These are phyloP conservation scores for Schizopygopsis pylzovi DNA, from an alignment of 2,797 vertebrate genomes.

Conservation along the genomic window DNA sequence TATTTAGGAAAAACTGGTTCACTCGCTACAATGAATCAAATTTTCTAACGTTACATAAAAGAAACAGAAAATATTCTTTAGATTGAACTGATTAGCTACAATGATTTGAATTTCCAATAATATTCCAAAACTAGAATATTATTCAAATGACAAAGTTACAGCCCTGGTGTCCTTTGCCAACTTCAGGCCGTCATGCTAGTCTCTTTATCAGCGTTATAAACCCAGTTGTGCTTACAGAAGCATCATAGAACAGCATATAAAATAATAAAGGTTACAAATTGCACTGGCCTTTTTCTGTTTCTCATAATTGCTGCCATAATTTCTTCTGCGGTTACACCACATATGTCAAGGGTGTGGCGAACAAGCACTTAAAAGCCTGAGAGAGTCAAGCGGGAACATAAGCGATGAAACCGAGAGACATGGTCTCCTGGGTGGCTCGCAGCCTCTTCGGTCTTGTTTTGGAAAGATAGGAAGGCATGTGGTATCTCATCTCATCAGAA, in stretches of 20 bases:
- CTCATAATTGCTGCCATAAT: conserved; percentile 67
- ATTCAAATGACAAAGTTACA: not conserved
- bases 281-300: conserved; percentile 51
- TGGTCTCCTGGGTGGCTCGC: conserved; percentile 12
- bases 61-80: not conserved
- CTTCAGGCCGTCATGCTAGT: not conserved
- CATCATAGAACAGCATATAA: conserved; percentile 70
- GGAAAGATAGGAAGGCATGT: conserved; percentile 34
- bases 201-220: conserved; percentile 56
- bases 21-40: not conserved
- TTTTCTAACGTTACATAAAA: too few species aligned
- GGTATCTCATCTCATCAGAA: conserved; percentile 32
- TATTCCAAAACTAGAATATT: not conserved
- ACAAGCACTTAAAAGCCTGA: conserved; percentile 38
- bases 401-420: not conserved
- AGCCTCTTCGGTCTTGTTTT: conserved; percentile 15
- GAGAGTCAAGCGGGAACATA: conserved; percentile 34
- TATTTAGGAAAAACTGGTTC: not conserved
- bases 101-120: not conserved
- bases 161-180: not conserved
- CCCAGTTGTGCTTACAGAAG: conserved; percentile 69
- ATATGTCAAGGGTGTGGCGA: conserved; percentile 32
- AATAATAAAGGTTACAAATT: conserved; percentile 70
- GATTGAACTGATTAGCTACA: not conserved
- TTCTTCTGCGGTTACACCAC: conserved; percentile 61